Conservation (phyloP, 2,113 vertebrate genomes). For the Pseudorhombus dupliciocellatus region DNA sequence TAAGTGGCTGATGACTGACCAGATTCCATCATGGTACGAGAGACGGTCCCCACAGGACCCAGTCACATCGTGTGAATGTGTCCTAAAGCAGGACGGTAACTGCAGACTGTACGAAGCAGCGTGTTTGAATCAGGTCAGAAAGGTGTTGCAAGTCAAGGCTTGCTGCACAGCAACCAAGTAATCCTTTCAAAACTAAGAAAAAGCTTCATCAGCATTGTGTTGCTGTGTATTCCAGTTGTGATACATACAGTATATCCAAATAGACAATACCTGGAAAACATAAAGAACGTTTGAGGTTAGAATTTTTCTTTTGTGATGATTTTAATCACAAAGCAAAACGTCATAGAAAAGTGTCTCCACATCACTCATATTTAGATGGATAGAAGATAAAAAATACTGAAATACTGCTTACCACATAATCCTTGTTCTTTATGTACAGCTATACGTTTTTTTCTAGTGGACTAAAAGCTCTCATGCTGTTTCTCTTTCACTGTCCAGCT, state of each 20-base stretch:
- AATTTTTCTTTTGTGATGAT: not conserved
- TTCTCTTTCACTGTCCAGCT: conserved; percentile 67
- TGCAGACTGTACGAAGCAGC: not conserved
- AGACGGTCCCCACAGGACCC: conserved; percentile 21
- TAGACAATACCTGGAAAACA: conserved; percentile 56
- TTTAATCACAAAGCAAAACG: too few relatives aligned
- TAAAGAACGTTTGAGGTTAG: conserved; percentile 13
- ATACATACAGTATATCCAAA: conserved; percentile 10
- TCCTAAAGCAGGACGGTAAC: conserved; percentile 2
- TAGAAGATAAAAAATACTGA: not conserved
- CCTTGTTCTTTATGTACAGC: not conserved
- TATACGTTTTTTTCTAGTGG: conserved; percentile 3
- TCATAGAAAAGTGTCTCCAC: not conserved
- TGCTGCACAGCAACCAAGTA: not conserved
- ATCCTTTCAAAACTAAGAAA: conserved; percentile 2
- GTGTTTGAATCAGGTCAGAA: not conserved
- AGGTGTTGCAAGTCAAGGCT: not conserved
- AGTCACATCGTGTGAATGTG: conserved; percentile 64
- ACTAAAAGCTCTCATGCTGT: conserved; percentile 14
- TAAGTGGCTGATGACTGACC: conserved; percentile 43
- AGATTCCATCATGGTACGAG: conserved; percentile 63
- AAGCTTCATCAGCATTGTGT: not conserved
- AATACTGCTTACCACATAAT: not conserved
- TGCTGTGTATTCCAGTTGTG: conserved; percentile 13
- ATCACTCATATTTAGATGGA: not conserved